Conservation (phyloP, 2,113 vertebrate genomes). For the Gasterosteus nipponicus region DNA sequence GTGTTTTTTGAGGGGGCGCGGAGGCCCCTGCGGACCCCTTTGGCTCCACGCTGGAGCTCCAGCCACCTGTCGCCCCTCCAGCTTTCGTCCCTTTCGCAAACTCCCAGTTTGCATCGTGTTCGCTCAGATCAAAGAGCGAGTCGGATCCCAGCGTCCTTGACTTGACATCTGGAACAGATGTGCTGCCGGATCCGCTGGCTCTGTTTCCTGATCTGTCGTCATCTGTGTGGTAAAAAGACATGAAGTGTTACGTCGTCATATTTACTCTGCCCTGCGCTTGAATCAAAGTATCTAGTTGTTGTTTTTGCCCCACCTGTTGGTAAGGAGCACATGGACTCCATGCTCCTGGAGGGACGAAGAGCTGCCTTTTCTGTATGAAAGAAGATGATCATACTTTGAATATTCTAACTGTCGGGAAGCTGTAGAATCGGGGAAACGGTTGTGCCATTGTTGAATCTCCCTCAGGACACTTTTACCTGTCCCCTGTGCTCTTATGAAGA, state of each 20-base stretch:
- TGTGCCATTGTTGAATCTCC: neutral
- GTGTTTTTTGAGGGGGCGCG: conserved; percentile 74
- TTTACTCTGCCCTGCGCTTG: neutral
- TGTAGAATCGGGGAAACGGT: neutral
- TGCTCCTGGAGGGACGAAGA: conserved; percentile 95
- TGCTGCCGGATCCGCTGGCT: conserved; percentile 81
- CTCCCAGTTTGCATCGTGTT: conserved; percentile 88
- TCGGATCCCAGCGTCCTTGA: conserved; percentile 85
- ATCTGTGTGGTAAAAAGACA: conserved; percentile 71
- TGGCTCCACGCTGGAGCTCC: conserved; percentile 62
- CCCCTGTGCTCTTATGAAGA: conserved; percentile 92
- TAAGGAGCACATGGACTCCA: conserved; percentile 95
- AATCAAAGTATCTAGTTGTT: neutral
- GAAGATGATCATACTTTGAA: neutral
- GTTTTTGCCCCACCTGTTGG: conserved; percentile 87
- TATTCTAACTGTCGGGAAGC: neutral
- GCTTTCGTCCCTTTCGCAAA: conserved; percentile 78
- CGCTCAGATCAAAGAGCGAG: conserved; percentile 87
- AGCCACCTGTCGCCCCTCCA: conserved; percentile 78
- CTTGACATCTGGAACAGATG: conserved; percentile 87
- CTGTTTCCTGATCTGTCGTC: conserved; percentile 85
- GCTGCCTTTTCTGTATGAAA: conserved; percentile 88
- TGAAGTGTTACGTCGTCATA: neutral
- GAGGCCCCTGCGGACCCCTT: conserved; percentile 57
- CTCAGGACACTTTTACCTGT: conserved; percentile 78